Conservation (phyloP, 2,113 vertebrate genomes). For the Phylloscopus trochiloides region DNA sequence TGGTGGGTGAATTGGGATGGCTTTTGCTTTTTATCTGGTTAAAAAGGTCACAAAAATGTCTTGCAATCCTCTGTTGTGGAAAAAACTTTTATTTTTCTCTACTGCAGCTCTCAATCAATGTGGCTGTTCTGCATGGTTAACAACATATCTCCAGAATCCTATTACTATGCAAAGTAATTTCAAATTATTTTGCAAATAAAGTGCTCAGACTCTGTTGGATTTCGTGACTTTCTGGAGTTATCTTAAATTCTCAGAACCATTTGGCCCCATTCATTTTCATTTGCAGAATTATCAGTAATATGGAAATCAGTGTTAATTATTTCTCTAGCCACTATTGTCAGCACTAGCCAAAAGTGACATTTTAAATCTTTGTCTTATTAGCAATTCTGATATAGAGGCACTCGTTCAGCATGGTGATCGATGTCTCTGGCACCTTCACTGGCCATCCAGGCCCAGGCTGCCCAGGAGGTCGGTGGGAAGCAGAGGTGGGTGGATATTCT, state of each 20-base stretch:
- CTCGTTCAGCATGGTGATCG: background rate
- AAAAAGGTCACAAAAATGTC: background rate
- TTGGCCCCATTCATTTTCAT: constrained; percentile 24
- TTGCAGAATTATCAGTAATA: constrained; percentile 25
- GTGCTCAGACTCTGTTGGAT: constrained; percentile 35
- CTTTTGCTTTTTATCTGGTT: background rate
- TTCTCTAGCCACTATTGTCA: background rate
- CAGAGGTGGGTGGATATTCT: background rate
- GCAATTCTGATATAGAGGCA: background rate
- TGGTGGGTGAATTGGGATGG: background rate
- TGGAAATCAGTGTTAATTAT: constrained; percentile 33
- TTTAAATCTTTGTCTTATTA: background rate
- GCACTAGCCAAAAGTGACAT: background rate
- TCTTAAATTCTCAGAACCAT: constrained; percentile 37
- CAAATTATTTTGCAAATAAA: constrained; percentile 61
- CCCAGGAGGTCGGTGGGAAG: background rate
- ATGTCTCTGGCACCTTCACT: background rate
- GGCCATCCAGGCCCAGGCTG: background rate
- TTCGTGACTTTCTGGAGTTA: constrained; percentile 52
- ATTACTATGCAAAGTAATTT: constrained; percentile 65
- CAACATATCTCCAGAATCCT: constrained; percentile 34
- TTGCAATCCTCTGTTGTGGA: background rate
- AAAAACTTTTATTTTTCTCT: constrained; percentile 27
- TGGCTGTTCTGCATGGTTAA: constrained; percentile 60
- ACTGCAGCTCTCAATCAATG: constrained; percentile 15